Evolutionary conservation across 1,140 invertebrate genomes (phyloP).

Genomic region (Ips nitidus): DNA sequence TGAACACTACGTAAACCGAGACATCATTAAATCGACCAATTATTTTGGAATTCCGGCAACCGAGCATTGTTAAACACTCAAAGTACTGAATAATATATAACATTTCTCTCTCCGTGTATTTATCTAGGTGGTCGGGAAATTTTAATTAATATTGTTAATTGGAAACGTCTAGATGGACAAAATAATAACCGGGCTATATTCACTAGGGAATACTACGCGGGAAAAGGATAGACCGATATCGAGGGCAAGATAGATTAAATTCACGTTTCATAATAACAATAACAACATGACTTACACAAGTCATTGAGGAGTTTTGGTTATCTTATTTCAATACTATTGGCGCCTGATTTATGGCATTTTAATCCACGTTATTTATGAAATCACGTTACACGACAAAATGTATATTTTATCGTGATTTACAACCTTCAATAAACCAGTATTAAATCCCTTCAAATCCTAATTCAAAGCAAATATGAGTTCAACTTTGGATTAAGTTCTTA

Average conservation of each 20-base stretch:
- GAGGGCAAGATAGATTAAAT: neutral
- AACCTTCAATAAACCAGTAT: neutral
- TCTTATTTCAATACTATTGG: neutral
- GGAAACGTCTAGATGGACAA: slow-evolving; percentile 45
- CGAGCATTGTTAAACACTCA: slow-evolving; percentile 16
- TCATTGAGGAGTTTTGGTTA: too few relatives aligned
- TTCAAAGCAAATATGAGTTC: too few relatives aligned
- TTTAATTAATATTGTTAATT: slow-evolving; percentile 46
- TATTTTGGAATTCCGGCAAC: neutral
- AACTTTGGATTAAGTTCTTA: too few relatives aligned
- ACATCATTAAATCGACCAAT: neutral
- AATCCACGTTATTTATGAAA: slow-evolving; percentile 1
- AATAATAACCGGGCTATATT: slow-evolving; percentile 40
- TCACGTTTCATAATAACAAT: neutral
- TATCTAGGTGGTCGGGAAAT: slow-evolving; percentile 44
- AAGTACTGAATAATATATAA: slow-evolving; percentile 36
- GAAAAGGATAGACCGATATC: slow-evolving; percentile 10
- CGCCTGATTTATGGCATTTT: slow-evolving; percentile 9
- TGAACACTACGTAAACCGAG: neutral
- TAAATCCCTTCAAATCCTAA: neutral
- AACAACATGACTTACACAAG: too few relatives aligned
- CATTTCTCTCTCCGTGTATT: slow-evolving; percentile 38
- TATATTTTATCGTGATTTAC: slow-evolving; percentile 2
- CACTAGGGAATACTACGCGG: slow-evolving; percentile 36
- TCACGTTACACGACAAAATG: neutral